Evolutionary conservation across 2,113 vertebrate species (phyloP).

Genomic region (Clupea harengus): DNA sequence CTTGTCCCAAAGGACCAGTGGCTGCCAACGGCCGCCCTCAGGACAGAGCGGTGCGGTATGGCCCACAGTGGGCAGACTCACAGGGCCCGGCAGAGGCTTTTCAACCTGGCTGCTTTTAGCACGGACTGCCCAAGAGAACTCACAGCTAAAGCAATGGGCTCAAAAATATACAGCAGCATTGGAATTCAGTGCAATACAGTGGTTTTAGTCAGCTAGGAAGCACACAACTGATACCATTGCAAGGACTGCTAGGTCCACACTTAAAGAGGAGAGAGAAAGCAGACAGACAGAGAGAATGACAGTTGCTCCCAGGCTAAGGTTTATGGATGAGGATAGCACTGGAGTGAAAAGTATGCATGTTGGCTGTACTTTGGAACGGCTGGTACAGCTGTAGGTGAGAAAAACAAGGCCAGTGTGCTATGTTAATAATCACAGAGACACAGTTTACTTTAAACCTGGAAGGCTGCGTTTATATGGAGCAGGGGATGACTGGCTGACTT

Average conservation of each 20-base stretch:
- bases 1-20: slow-evolving; percentile 24
- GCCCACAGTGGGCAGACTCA: neutral
- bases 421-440: neutral
- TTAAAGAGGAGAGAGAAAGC: neutral
- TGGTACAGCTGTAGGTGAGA: slow-evolving; percentile 14
- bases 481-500: neutral
- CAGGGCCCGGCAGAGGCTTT: neutral
- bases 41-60: neutral
- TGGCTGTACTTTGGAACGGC: neutral
- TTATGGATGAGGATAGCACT: neutral
- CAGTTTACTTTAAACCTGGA: neutral
- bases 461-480: neutral
- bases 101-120: neutral
- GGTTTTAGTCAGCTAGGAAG: neutral
- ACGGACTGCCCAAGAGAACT: neutral
- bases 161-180: neutral
- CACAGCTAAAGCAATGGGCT: neutral
- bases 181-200: neutral
- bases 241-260: neutral
- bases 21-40: slow-evolving; percentile 20
- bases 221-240: neutral
- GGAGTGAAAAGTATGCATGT: neutral
- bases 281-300: neutral
- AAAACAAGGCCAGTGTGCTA: neutral
- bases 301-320: neutral